These are phyloP conservation scores for Stegophylla sp. DNA, from an alignment of 2,888 invertebrate species.

Conservation along the genomic window DNA sequence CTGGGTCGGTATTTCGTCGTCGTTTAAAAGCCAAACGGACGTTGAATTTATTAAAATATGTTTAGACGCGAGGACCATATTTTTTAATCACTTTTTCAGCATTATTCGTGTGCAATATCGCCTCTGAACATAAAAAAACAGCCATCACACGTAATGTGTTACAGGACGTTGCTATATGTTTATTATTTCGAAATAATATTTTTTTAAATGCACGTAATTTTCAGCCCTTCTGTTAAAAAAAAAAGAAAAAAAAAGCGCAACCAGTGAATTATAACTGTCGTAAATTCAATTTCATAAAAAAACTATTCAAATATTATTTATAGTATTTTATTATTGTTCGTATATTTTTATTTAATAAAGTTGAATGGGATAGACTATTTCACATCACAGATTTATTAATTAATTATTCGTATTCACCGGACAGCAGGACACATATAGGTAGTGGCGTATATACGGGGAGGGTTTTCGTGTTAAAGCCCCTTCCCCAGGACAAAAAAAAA, in stretches of 20 bases:
- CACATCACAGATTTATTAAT: conserved; percentile 6
- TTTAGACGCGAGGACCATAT: background rate
- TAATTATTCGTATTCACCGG: too few relatives aligned
- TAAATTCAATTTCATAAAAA: conserved; percentile 20
- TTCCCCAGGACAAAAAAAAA: too few relatives aligned
- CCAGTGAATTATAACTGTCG: conserved; percentile 25
- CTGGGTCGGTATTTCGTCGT: background rate
- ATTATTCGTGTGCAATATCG: background rate
- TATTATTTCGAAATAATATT: conserved; percentile 8
- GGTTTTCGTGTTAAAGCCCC: too few relatives aligned
- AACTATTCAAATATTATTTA: conserved; percentile 9
- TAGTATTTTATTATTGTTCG: background rate
- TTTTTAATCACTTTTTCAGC: conserved; percentile 30
- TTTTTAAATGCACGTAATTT: conserved; percentile 18
- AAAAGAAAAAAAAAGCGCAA: background rate
- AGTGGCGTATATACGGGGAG: too few relatives aligned
- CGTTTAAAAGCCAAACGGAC: conserved; percentile 5
- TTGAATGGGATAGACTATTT: background rate
- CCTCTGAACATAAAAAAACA: background rate
- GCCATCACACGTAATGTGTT: background rate
- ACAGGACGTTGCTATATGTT: background rate
- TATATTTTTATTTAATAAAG: background rate
- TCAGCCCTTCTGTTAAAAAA: background rate
- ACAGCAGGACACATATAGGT: too few relatives aligned
- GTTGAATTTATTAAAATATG: conserved; percentile 21